Evolutionary conservation across 2,113 vertebrate species (phyloP), one percentile per base, ranked within the genome.

Genomic region (Oryzias javanicus): DNA sequence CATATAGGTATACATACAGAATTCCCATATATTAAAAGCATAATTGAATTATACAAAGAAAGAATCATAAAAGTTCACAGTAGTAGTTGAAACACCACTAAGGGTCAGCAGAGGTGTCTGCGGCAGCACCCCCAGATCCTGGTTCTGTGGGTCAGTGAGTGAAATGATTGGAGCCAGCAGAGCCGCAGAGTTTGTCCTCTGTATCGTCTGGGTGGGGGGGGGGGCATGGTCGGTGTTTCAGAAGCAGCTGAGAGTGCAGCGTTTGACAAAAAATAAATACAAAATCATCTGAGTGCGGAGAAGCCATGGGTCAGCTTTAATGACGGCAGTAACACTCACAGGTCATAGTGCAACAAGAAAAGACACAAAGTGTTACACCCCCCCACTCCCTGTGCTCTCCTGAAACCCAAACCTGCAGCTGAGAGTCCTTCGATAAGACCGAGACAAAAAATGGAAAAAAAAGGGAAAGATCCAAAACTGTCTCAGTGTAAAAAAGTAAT

Each of bases 401-500:
- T 93, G 89, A 94, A 94, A 84, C 94, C 87, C 88, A 94, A 95
- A 94, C 94, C 93, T 84, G 90, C 91, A 93, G 94, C 93, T 93
- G 94, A 93, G 92, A 92, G 94, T 92, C 92, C 93, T 93, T 97
- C 93, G 95, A 93, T 95, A 95, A 94, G 93, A 35, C 35, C 35
- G 35, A 35, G 35, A 35, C 35, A 35, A 35, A 96, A 94, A 96
- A 95, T 96, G 95, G 95, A 95, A 97, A 94, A 96, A 94, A 97
- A 96, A 97, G 96, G 53, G 82, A 82, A 96, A 96, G 96, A 98
- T 97, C 96, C 93, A 96, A 98, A 95, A 92, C 94, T 95, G 91
- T 94, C 96, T 98, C 95, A 95, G 94, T 96, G 95, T 98, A 98
- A 96, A 98, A 97, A 98, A 97, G 95, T 96, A 95, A 98, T 93